A percentile compares a stretch with the other conserved stretches of the same genome.
Evolutionary conservation across 23 tunicate species (phyloP).

Genomic region (Styela clava): DNA sequence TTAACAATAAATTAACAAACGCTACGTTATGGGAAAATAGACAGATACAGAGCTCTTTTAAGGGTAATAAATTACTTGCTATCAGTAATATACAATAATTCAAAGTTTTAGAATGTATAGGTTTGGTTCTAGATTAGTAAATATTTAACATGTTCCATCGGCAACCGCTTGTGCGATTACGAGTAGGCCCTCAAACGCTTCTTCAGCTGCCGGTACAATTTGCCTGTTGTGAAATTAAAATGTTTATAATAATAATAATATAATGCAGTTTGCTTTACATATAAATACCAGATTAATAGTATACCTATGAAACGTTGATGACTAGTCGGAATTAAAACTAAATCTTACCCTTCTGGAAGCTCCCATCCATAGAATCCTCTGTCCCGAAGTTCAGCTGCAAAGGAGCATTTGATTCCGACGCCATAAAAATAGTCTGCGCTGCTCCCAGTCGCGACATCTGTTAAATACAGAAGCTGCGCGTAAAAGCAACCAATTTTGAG

Average conservation of each 20-base stretch:
- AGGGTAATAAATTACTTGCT: no score
- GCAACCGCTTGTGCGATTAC: conserved; percentile 56
- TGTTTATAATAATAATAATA: neutral
- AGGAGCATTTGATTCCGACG: conserved; percentile 60
- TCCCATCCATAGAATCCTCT: conserved; percentile 73
- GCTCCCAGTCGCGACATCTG: conserved; percentile 80
- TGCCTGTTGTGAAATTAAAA: conserved; percentile 26
- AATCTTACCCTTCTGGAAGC: conserved; percentile 55
- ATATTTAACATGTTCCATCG: conserved; percentile 40
- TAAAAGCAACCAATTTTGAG: no score
- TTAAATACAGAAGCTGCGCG: neutral
- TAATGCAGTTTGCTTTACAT: no score
- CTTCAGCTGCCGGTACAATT: conserved; percentile 71
- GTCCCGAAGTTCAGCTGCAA: conserved; percentile 90
- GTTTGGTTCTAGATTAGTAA: no score
- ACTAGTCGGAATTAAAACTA: no score
- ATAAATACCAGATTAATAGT: no score
- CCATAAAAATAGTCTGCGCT: conserved; percentile 69
- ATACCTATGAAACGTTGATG: no score
- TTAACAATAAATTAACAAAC: no score
- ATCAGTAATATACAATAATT: no score
- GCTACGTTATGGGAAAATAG: no score
- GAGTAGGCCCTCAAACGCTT: conserved; percentile 64
- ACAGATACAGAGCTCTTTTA: no score
- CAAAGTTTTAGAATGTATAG: no score